phyloP scores from a whole-genome alignment of 92 coral and sea anemone species.

The Phymanthus crucifer region DNA sequence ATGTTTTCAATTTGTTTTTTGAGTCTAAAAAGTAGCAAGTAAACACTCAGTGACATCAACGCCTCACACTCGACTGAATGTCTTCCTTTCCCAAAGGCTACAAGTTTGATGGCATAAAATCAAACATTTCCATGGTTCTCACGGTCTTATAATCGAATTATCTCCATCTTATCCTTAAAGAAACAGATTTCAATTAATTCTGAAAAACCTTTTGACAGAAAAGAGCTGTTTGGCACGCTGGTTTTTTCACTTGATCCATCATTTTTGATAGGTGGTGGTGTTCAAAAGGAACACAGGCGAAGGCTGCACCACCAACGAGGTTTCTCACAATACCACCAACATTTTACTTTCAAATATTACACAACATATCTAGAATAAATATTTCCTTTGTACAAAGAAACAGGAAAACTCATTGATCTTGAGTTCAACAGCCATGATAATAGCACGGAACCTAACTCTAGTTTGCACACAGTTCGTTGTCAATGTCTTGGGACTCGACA shows the following conservation, averaged over 20 bases:
- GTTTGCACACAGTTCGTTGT: not conserved
- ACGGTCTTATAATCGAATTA: conserved; percentile 50
- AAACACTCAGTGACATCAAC: conserved; percentile 5
- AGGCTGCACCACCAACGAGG: too few relatives aligned
- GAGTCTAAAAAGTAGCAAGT: conserved; percentile 7
- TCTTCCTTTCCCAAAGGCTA: conserved; percentile 9
- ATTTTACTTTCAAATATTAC: not conserved
- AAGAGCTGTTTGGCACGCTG: conserved; percentile 58
- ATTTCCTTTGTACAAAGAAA: not conserved
- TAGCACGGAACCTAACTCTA: not conserved
- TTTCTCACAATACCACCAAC: not conserved
- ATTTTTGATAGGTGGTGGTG: conserved; percentile 64
- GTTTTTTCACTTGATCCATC: conserved; percentile 82
- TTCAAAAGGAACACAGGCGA: conserved; percentile 14
- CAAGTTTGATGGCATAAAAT: not conserved
- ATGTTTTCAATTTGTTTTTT: not conserved
- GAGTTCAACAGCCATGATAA: not conserved
- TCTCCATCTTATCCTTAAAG: conserved; percentile 27
- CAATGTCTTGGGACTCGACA: not conserved
- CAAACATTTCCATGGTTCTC: conserved; percentile 34
- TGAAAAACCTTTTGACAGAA: conserved; percentile 50
- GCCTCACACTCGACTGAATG: not conserved
- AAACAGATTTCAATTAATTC: conserved; percentile 37
- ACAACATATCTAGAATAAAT: not conserved
- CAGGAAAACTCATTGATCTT: not conserved